Base-by-base conservation (phyloP, 1,140 invertebrate species). In the Trissolcus basalis region DNA sequence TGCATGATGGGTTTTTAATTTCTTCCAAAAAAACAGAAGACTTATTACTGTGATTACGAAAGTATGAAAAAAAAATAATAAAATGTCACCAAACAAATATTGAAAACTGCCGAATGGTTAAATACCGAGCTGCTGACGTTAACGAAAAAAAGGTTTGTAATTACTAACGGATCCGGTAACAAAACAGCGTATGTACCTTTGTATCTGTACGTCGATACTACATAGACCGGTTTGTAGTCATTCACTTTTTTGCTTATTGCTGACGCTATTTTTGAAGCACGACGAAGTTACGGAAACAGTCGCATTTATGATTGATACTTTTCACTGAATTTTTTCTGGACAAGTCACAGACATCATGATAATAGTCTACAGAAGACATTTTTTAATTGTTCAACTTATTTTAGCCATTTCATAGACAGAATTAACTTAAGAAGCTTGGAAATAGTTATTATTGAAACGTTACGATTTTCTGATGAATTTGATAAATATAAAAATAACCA, bases 111-210 rank as follows among this genome's bases (percentile, higher is more conserved):
- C 54, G 58, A 47, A 56, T 48, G 54, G 41, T 64, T 72, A 72
- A 72, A 72, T 64, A 59, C 59, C 35, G 41, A 64, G 64, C 54
- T 45, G 54, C 69, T 59, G 11, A 48, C 35, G 59, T 59, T 64
- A 72, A 60, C 69, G 48, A 72, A 72, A 27, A 27, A 27, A 72
- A 72, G 54, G 48, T 64, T 64, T 48, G 59, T 72, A 72, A 72
- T 72, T 72, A 72, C 54, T 58, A 53, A 53, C 69, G 54, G 69
- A 72, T 72, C 54, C 41, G 49, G 69, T 64, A 72, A 72, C 69
- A 72, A 72, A 72, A 72, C 69, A 59, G 43, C 47, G 68, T 54
- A 16, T 19, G 39, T 49, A 51, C 58, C 59, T 71, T 63, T 71
- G 68, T 71, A 51, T 63, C 16, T 44, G 48, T 58, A 63, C 47